Evolutionary conservation across 2,888 invertebrate species (phyloP).

Genomic region (Lasioglossum lativentre): DNA sequence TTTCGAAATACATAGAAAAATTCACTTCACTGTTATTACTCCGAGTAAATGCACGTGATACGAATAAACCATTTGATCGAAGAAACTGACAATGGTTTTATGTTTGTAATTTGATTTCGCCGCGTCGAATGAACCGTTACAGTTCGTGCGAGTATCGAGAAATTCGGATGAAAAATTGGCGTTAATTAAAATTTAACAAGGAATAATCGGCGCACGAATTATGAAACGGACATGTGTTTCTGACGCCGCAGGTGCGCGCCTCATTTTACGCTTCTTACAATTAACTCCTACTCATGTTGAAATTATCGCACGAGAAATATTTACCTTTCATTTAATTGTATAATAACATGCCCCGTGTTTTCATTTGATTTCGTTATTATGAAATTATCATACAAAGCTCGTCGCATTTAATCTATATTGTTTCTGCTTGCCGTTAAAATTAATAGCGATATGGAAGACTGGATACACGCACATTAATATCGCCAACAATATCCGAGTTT

Average conservation of each 20-base stretch:
- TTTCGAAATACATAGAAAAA: too few species aligned
- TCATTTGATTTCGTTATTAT: conserved; percentile 73
- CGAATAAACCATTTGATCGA: too few species aligned
- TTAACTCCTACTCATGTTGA: conserved; percentile 4
- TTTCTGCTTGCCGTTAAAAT: conserved; percentile 45
- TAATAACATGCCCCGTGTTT: conserved; percentile 41
- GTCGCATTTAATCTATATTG: conserved; percentile 36
- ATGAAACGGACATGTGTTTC: neutral
- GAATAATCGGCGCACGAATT: neutral
- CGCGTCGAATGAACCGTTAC: too few species aligned
- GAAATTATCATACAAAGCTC: conserved; percentile 49
- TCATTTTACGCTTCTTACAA: conserved; percentile 4
- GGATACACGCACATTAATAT: conserved; percentile 27
- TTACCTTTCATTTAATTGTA: conserved; percentile 52
- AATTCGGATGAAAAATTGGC: neutral
- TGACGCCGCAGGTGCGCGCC: neutral
- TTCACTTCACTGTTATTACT: too few species aligned
- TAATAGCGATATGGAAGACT: conserved; percentile 44
- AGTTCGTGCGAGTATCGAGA: neutral
- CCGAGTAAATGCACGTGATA: too few species aligned
- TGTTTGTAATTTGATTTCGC: neutral
- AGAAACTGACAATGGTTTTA: neutral
- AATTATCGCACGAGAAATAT: conserved; percentile 43
- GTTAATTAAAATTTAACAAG: neutral
- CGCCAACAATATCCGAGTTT: conserved; percentile 22